phyloP scores from a whole-genome alignment of 2,113 vertebrate genomes.

The Nibea coibor region DNA sequence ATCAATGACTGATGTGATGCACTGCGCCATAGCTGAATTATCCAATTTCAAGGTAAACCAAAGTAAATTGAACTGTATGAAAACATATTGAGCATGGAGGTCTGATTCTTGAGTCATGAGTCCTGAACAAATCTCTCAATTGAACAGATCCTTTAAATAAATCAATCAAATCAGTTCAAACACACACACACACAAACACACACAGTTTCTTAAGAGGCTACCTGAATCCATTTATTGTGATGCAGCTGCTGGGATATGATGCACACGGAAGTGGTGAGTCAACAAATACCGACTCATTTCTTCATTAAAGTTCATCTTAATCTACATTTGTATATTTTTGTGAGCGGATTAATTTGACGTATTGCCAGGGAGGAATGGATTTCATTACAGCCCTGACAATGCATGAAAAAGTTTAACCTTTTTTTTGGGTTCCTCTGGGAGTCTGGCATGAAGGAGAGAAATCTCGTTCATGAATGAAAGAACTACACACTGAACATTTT shows the following conservation, averaged over 20 bases:
- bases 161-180: constrained; percentile 38
- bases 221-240: constrained; percentile 51
- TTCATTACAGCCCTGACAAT: constrained; percentile 56
- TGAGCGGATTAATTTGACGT: constrained; percentile 50
- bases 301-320: constrained; percentile 52
- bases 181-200: constrained; percentile 6
- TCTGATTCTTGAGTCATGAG: neutral
- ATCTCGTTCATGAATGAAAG: constrained; percentile 49
- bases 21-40: constrained; percentile 6
- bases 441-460: constrained; percentile 32
- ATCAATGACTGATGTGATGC: constrained; percentile 36
- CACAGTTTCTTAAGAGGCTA: neutral
- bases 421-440: constrained; percentile 17
- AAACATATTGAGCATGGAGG: constrained; percentile 16
- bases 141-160: constrained; percentile 37
- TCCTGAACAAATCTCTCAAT: constrained; percentile 25
- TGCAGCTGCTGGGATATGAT: constrained; percentile 50
- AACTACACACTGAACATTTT: constrained; percentile 8
- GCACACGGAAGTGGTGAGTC: constrained; percentile 50
- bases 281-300: constrained; percentile 57
- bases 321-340: constrained; percentile 49
- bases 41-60: neutral
- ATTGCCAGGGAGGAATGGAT: constrained; percentile 50
- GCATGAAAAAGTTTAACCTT: constrained; percentile 47
- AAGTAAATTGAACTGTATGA: constrained; percentile 28